Base-by-base conservation (phyloP, 2,888 invertebrate species). In the Dryadula phaetusa region DNA sequence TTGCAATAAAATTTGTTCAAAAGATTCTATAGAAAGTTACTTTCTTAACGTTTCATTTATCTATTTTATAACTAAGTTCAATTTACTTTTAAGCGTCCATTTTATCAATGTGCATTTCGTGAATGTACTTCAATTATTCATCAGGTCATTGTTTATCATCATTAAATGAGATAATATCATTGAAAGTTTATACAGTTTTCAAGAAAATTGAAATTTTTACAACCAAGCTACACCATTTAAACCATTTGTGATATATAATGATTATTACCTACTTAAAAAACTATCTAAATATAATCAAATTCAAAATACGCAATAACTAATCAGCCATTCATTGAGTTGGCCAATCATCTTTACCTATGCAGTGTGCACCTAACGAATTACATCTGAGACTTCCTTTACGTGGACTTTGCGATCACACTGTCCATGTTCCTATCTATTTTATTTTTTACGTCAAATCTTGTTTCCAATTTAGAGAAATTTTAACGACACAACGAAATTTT, bases 1-100 rank as follows among this genome's bases (percentile, higher is more conserved):
- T 54, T 56, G 22, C 56, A 56, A 56, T 40, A 56, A 40, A 56
- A 52, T 16, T 32, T 52, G 16, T 16, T 52, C 49, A 28, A 10
- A 52, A 52, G 28, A 10, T 28, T 32, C 10, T 52, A 16, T 16
- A 32, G 10, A 16, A 52, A 52, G 16, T 52, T 28, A 10, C 16
- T 52, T 52, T 52, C 12, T 28, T 12, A 52, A 52, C 4, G 52
- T 52, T 28, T 52, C 52, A 14, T 28, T 28, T 28, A 10, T 52
- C 0, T 49, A n/a, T 49, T 49, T 25, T 52, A 28, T 28, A 16
- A n/a, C 8, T 5, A 32, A 52, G 10, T 52, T 8, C 12, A 3
- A 52, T 18, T 52, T 28, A 32, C 16, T 16, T 32, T 28, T 10
- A 32, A 28, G 10, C 8, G 49, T 52, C n/a, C n/a, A 28, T 16